Conservation (phyloP, 2,113 vertebrate species). For the Apus apus region DNA sequence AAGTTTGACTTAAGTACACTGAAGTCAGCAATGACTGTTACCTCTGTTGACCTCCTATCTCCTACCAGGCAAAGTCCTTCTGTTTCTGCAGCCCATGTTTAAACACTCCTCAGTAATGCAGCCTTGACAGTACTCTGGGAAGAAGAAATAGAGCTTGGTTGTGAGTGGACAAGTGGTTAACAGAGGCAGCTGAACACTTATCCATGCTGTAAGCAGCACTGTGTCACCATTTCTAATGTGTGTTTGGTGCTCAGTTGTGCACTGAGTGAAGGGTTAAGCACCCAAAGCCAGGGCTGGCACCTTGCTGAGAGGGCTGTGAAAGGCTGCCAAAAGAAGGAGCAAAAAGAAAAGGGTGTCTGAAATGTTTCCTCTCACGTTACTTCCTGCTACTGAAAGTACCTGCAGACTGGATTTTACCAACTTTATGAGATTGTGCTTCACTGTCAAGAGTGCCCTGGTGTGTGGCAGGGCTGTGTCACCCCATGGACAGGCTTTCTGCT, state of each 20-base stretch:
- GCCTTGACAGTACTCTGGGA: not conserved
- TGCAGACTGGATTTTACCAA: not conserved
- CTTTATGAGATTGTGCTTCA: not conserved
- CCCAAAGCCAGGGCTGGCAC: not conserved
- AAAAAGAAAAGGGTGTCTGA: not conserved
- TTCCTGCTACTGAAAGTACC: not conserved
- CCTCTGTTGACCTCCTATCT: not conserved
- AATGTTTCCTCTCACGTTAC: not conserved
- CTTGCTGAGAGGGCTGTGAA: not conserved
- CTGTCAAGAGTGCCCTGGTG: not conserved
- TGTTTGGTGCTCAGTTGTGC: not conserved
- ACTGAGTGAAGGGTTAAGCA: not conserved
- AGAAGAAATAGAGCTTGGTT: not conserved
- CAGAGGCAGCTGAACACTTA: not conserved
- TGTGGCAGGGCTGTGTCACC: rapidly evolving
- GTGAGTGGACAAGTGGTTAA: not conserved
- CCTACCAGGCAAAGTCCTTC: conserved; percentile 1
- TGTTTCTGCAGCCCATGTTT: not conserved
- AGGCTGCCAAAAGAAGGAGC: not conserved
- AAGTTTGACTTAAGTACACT: conserved; percentile 44
- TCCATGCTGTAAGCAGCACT: not conserved
- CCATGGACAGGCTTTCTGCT: not conserved
- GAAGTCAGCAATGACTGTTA: conserved; percentile 10
- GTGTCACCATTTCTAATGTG: rapidly evolving
- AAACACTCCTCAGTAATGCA: not conserved